Evolutionary conservation across 1,140 invertebrate species (phyloP).

Genomic region (Drosophila dunni): DNA sequence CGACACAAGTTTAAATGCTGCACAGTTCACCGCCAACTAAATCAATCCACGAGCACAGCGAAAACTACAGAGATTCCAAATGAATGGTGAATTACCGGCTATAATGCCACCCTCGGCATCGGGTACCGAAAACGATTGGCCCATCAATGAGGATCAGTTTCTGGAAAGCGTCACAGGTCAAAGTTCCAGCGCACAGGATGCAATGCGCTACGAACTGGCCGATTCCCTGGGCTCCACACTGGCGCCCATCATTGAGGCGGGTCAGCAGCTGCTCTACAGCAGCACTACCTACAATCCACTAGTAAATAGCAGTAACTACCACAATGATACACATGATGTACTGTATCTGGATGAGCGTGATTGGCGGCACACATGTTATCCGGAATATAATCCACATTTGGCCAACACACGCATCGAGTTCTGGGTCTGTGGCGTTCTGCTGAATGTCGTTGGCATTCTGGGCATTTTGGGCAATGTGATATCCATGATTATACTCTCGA

Average conservation of each 20-base stretch:
- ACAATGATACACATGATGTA: conserved; percentile 40
- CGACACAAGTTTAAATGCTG: conserved; percentile 58
- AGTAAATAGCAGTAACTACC: conserved; percentile 17
- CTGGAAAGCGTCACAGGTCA: conserved; percentile 61
- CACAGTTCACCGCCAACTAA: background rate
- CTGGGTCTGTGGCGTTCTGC: conserved; percentile 92
- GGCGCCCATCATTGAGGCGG: conserved; percentile 20
- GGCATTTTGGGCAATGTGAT: conserved; percentile 96
- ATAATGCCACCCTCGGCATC: conserved; percentile 54
- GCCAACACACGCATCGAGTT: conserved; percentile 88
- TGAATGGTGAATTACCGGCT: conserved; percentile 52
- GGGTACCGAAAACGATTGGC: conserved; percentile 53
- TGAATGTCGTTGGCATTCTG: conserved; percentile 92
- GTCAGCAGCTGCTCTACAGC: conserved; percentile 24
- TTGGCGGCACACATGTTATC: conserved; percentile 67
- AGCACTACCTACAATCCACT: conserved; percentile 1
- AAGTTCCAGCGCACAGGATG: conserved; percentile 24
- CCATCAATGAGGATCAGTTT: conserved; percentile 63
- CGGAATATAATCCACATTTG: conserved; percentile 63
- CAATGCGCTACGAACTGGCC: conserved; percentile 51
- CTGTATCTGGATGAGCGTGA: conserved; percentile 51
- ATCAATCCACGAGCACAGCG: background rate
- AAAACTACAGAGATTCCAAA: conserved; percentile 29
- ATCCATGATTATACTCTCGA: conserved; percentile 94
- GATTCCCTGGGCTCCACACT: conserved; percentile 43